Percentiles rank a stretch among this genome's conserved stretches.
Evolutionary conservation across 1,140 invertebrate genomes (phyloP).

Genomic region (Muscidifurax raptorellus): DNA sequence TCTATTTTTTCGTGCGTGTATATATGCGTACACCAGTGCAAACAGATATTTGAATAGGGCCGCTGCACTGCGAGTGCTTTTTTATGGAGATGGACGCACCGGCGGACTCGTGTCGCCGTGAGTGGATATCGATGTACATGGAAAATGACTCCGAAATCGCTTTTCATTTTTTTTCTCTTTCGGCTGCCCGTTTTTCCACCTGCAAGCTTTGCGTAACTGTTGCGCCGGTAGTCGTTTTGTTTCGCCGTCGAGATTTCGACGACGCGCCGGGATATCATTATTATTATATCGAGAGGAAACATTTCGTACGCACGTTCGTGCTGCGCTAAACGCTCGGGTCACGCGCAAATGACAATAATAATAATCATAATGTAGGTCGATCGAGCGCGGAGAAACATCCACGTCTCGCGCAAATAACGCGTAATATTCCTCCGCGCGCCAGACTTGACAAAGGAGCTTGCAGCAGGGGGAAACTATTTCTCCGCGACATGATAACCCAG

Average conservation of each 20-base stretch:
- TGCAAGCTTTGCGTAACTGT: no score
- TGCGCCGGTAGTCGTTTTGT: neutral
- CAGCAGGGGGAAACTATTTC: neutral
- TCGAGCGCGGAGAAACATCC: no score
- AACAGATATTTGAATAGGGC: slow-evolving; percentile 46
- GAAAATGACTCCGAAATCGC: slow-evolving; percentile 10
- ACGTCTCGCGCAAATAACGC: no score
- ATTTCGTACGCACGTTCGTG: no score
- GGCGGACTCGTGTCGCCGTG: neutral
- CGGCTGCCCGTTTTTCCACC: no score
- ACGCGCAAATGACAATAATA: no score
- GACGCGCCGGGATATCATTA: no score
- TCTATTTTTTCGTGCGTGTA: slow-evolving; percentile 23
- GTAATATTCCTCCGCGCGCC: no score
- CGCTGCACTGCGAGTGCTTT: slow-evolving; percentile 5
- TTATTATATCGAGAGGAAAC: no score
- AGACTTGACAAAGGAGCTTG: neutral
- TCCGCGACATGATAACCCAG: neutral
- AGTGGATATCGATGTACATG: slow-evolving; percentile 24
- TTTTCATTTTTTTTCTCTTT: neutral
- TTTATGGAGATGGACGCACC: slow-evolving; percentile 42
- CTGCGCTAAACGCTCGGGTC: no score
- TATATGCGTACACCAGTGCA: neutral
- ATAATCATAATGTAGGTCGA: no score
- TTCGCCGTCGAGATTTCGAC: neutral